phyloP scores from a whole-genome alignment of 2,797 vertebrate genomes.

The Atherinosoma microstoma region DNA sequence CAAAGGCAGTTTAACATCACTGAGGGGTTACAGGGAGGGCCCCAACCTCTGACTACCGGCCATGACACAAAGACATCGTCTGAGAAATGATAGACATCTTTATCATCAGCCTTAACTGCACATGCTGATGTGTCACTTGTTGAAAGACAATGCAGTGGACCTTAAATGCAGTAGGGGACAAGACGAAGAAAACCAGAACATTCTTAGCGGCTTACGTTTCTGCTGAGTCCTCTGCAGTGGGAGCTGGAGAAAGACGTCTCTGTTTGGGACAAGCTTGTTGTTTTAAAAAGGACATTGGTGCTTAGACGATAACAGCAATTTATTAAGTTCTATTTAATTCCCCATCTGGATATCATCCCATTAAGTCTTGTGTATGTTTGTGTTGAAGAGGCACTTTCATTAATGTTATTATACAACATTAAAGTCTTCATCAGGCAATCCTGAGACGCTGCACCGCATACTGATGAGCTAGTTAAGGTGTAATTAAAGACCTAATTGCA shows the following conservation, averaged over 20 bases:
- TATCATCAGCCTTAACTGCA: conserved; percentile 60
- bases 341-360: conserved; percentile 58
- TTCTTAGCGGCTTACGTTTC: neutral
- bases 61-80: conserved; percentile 51
- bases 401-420: conserved; percentile 69
- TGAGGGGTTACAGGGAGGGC: conserved; percentile 62
- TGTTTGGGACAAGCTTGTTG: conserved; percentile 31
- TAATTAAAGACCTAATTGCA: conserved; percentile 75
- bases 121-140: conserved; percentile 49
- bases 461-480: conserved; percentile 64
- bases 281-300: conserved; percentile 43
- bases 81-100: conserved; percentile 63
- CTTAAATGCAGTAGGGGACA: conserved; percentile 16
- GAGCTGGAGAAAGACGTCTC: conserved; percentile 14
- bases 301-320: conserved; percentile 57
- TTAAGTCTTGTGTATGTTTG: conserved; percentile 71
- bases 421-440: conserved; percentile 64
- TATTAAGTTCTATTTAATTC: conserved; percentile 59
- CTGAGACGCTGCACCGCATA: conserved; percentile 45
- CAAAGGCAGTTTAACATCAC: conserved; percentile 78
- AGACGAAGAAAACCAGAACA: conserved; percentile 12
- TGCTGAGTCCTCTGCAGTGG: neutral
- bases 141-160: conserved; percentile 44
- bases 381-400: conserved; percentile 58
- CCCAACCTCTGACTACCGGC: conserved; percentile 62